Evolutionary conservation across 2,888 invertebrate genomes (phyloP).

Genomic region (Rhimphoctona megacephalus): DNA sequence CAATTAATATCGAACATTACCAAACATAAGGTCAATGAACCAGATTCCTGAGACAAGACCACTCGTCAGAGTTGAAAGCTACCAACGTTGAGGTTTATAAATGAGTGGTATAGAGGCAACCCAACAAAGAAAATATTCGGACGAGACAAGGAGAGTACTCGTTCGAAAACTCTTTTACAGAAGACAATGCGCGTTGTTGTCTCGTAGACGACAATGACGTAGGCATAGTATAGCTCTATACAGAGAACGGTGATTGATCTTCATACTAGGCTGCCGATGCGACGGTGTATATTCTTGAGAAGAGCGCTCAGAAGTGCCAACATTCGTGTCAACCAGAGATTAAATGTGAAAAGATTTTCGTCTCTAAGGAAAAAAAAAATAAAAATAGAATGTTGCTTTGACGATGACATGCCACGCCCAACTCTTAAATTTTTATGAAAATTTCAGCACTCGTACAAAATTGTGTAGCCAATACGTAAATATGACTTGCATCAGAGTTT

Average conservation of each 20-base stretch:
- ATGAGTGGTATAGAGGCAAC: constrained; percentile 52
- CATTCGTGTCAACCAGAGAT: constrained; percentile 76
- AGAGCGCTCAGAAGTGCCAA: constrained; percentile 71
- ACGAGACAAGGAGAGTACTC: constrained; percentile 56
- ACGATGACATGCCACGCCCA: constrained; percentile 17
- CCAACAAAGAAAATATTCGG: constrained; percentile 68
- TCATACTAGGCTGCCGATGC: constrained; percentile 67
- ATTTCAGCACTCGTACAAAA: not conserved
- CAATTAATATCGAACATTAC: not conserved
- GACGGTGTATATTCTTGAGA: constrained; percentile 35
- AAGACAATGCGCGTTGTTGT: constrained; percentile 76
- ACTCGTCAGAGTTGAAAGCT: constrained; percentile 40
- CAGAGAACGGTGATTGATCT: constrained; percentile 79
- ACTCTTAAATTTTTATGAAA: not conserved
- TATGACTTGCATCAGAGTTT: not conserved
- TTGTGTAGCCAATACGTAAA: not conserved
- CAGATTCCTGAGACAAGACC: constrained; percentile 22
- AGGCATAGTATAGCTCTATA: constrained; percentile 36
- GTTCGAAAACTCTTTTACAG: constrained; percentile 63
- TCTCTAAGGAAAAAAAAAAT: constrained; percentile 40
- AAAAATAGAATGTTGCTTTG: not conserved
- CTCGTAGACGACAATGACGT: constrained; percentile 46
- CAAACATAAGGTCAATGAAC: constrained; percentile 32
- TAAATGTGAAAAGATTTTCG: constrained; percentile 71
- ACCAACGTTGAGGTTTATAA: constrained; percentile 55